phyloP scores from a whole-genome alignment of 2,888 invertebrate genomes.

The Limenitis camilla region DNA sequence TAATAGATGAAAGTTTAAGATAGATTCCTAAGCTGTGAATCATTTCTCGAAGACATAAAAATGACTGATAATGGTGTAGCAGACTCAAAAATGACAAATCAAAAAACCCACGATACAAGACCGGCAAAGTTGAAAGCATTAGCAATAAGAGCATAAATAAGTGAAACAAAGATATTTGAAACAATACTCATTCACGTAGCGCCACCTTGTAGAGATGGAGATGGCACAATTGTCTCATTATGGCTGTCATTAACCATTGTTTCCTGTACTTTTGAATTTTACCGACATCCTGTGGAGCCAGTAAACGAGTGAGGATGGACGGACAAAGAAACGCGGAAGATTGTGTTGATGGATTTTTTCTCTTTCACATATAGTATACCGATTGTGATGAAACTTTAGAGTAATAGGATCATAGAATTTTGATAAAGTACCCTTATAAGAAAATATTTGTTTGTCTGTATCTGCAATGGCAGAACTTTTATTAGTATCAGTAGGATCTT shows the following conservation, averaged over 20 bases:
- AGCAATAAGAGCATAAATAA: conserved; percentile 1
- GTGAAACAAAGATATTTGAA: conserved; percentile 3
- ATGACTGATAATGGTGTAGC: not conserved
- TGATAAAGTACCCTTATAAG: too few relatives aligned
- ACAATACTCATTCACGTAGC: conserved; percentile 24
- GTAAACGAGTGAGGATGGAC: conserved; percentile 10
- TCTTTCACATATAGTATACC: too few relatives aligned
- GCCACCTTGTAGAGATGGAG: conserved; percentile 26
- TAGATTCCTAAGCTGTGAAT: too few relatives aligned
- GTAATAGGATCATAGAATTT: conserved; percentile 34
- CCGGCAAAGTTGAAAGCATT: not conserved
- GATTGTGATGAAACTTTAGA: too few relatives aligned
- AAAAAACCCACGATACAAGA: not conserved
- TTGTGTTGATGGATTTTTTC: too few relatives aligned
- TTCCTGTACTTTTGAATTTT: conserved; percentile 55
- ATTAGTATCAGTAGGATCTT: too few relatives aligned
- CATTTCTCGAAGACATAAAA: too few relatives aligned
- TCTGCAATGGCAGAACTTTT: too few relatives aligned
- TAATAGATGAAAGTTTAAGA: too few relatives aligned
- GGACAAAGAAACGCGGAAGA: not conserved
- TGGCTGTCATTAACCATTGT: conserved; percentile 60
- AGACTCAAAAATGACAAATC: not conserved
- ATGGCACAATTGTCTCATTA: conserved; percentile 58
- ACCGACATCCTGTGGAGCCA: conserved; percentile 44
- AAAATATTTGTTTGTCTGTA: too few relatives aligned